Evolutionary conservation across 2,797 vertebrate genomes (phyloP).

Genomic region (Gambusia yucatana): DNA sequence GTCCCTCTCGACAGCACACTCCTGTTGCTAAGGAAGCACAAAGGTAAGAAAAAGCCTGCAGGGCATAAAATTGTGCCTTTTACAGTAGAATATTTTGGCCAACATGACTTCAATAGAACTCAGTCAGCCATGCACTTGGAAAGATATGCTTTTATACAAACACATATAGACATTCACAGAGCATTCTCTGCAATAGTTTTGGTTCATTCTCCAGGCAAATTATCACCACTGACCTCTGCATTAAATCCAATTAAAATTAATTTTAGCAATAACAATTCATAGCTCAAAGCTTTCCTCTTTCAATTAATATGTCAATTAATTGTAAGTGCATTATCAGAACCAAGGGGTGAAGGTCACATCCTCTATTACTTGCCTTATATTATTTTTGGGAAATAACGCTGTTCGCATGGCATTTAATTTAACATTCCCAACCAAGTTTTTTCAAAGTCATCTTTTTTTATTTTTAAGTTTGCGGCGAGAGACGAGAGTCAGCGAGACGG

Average conservation of each 20-base stretch:
- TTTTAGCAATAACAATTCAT: conserved; percentile 33
- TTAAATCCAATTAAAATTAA: conserved; percentile 42
- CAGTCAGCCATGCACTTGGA: conserved; percentile 37
- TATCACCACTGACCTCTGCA: conserved; percentile 27
- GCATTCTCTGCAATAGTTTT: conserved; percentile 29
- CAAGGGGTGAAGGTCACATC: conserved; percentile 22
- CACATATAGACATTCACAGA: conserved; percentile 14
- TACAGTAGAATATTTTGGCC: conserved; percentile 37
- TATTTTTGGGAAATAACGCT: conserved; percentile 14
- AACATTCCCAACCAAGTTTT: conserved; percentile 4
- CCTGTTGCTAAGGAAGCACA: conserved; percentile 49
- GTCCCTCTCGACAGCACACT: conserved; percentile 44
- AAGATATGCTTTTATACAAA: conserved; percentile 17
- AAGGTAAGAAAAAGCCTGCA: conserved; percentile 54
- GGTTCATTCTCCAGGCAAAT: conserved; percentile 27
- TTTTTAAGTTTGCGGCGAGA: conserved; percentile 10
- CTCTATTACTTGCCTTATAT: not conserved
- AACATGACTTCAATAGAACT: conserved; percentile 45
- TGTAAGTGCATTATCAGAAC: conserved; percentile 44
- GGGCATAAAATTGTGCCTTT: conserved; percentile 36
- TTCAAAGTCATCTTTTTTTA: conserved; percentile 13
- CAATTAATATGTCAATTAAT: conserved; percentile 54
- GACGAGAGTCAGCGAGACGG: conserved; percentile 22
- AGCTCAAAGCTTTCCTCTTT: conserved; percentile 43
- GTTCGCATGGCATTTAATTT: conserved; percentile 16